Conservation (phyloP, 2,888 invertebrate species). For the Macrosiphum euphorbiae region DNA sequence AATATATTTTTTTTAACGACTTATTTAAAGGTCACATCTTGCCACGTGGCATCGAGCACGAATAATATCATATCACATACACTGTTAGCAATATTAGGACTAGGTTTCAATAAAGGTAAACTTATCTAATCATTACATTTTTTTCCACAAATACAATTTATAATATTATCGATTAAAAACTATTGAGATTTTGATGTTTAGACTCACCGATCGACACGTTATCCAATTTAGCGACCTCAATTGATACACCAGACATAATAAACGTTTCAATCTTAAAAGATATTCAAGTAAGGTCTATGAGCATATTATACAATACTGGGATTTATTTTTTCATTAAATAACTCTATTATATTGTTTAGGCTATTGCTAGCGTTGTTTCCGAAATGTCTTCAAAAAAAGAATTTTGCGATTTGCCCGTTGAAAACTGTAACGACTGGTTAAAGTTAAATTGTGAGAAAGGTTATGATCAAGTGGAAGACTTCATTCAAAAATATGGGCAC, state of each 20-base stretch:
- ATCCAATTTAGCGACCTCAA: neutral
- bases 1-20: neutral
- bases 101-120: constrained; percentile 45
- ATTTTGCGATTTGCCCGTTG: constrained; percentile 72
- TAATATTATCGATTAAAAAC: neutral
- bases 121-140: neutral
- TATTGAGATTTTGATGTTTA: neutral
- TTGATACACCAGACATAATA: constrained; percentile 39
- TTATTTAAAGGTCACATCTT: constrained; percentile 38
- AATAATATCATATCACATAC: constrained; percentile 49
- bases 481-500: constrained; percentile 81
- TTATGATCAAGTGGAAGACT: constrained; percentile 73
- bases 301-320: neutral
- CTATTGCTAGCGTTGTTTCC: constrained; percentile 69
- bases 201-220: constrained; percentile 26
- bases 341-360: constrained; percentile 65
- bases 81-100: constrained; percentile 33
- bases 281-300: constrained; percentile 39
- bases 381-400: constrained; percentile 71
- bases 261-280: constrained; percentile 47
- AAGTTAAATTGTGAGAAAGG: constrained; percentile 72
- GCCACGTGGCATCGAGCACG: constrained; percentile 25
- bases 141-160: neutral
- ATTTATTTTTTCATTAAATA: neutral
- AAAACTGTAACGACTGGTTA: constrained; percentile 76